Conservation (phyloP, 30 jellyfish, hydroid and myxozoan genomes). For the Nemopilema nomurai region DNA sequence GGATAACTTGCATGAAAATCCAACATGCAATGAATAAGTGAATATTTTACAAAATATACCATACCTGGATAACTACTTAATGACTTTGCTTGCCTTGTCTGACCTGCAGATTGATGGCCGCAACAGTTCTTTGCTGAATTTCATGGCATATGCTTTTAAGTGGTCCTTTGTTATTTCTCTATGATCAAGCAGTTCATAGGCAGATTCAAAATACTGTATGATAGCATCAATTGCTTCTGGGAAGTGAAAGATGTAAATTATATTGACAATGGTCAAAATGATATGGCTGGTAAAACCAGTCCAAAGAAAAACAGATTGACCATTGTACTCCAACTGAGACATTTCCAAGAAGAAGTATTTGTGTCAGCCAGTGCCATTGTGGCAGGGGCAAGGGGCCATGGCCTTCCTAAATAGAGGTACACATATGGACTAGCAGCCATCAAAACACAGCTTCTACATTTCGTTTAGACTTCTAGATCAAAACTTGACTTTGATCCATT, state of each 20-base stretch:
- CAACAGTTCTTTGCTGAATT: conserved; percentile 4
- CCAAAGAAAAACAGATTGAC: not conserved
- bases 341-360: no score
- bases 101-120: conserved; percentile 12
- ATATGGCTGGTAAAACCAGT: not conserved
- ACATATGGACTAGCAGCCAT: no score
- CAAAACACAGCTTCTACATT: no score
- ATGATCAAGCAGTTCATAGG: conserved; percentile 26
- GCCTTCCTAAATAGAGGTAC: no score
- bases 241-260: not conserved
- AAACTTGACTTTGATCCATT: no score
- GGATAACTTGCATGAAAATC: conserved; percentile 9
- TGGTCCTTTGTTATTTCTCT: conserved; percentile 46
- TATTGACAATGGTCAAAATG: not conserved
- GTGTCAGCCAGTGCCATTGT: no score
- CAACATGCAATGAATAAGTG: not conserved
- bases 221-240: conserved; percentile 56
- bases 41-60: not conserved
- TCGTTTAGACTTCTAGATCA: no score
- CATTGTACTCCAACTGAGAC: no score
- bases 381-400: no score
- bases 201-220: conserved; percentile 36
- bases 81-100: conserved; percentile 19
- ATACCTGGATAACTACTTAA: not conserved
- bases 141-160: conserved; percentile 23